Base-by-base conservation (phyloP, 2,797 vertebrate species). In the Sarcophilus harrisii region DNA sequence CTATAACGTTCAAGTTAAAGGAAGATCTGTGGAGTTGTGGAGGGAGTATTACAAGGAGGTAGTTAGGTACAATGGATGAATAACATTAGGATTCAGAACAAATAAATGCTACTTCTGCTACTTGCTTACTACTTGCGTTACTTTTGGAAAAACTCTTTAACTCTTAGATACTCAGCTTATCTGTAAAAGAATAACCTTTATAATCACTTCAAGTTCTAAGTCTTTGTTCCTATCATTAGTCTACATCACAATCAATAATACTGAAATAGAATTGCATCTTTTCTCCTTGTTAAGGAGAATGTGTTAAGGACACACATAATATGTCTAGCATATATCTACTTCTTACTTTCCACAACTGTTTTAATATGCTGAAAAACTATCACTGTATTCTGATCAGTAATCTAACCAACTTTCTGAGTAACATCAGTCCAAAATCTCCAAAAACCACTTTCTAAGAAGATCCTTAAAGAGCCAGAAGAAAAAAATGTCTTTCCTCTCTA, bases 81-180 rank as follows among this genome's bases (percentile, higher is more conserved):
- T 57, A 49, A 73, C 49, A 49, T 59, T 96, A 92, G 93, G 30
- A 91, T 32, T 58, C 90, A 49, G 52, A 30, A 6, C 10, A 18
- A 81, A 38, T 45, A n/a, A 27, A 81, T 91, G 16, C 52, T 95
- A 1, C 5, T 30, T 45, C 5, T 91, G 21, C 0, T 9, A 93
- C 66, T 66, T 28, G 95, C 32, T 90, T 28, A 95, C 32, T 90
- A 59, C 89, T 29, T 95, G 28, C 62, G 1, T 87, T 93, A 92
- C 59, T 93, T 95, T n/a, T 55, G n/a, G 30, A 91, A 66, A 32
- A 95, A 60, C 66, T 59, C 66, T 91, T 62, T 91, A 66, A 93
- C 45, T 95, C 55, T 92, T 58, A 93, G 5, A 90, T 16, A 4
- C 62, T 87, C 60, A 95, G 87, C 66, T 87, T 30, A 90, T 62